Base-by-base conservation (phyloP, 2,797 vertebrate species). In the Clarias fuscus region DNA sequence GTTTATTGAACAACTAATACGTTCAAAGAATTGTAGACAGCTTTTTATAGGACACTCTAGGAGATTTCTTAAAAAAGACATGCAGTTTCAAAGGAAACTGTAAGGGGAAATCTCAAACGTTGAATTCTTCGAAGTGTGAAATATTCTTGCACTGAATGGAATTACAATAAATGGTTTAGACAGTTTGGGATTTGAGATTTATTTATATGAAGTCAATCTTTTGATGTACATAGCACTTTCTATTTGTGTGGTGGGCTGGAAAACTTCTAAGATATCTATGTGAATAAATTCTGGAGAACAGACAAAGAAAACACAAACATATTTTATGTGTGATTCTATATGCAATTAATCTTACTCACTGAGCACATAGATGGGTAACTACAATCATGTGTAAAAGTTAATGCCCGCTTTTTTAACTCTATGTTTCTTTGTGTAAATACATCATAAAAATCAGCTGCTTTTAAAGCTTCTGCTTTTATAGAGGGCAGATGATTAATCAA, bases 21-120 rank as follows among this genome's bases (percentile, higher is more conserved):
- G 90, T 92, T 87, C 30, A 85, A 88, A 85, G 91, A 91, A 90
- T 89, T 94, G 92, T 88, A 48, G 48, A 11, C 48, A 2, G 11
- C 92, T 89, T 40, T 61, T 64, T 64, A 14, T 22, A 48, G 40
- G 20, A 73, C 40, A 13, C 22, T 24, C 37, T 7, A 14, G 64
- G 30, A 73, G 20, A 62, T 43, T 80, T 62, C 40, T 37, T 18
- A 37, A 37, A 93, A 92, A 92, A 94, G 93, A 62, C 85, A 89
- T 88, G 92, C 91, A 93, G 92, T 86, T 48, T 48, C 30, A 90
- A 72, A 87, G 84, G 22, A 73, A 73, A 73, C 40, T 24, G 40
- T 24, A 40, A 43, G 71, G 40, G 56, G 88, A 75, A 83, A 90
- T 89, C 86, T 90, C 70, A 86, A 90, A 90, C 90, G 92, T 89